Base-by-base conservation (phyloP, 2,113 vertebrate species). In the Neoarius graeffei region DNA sequence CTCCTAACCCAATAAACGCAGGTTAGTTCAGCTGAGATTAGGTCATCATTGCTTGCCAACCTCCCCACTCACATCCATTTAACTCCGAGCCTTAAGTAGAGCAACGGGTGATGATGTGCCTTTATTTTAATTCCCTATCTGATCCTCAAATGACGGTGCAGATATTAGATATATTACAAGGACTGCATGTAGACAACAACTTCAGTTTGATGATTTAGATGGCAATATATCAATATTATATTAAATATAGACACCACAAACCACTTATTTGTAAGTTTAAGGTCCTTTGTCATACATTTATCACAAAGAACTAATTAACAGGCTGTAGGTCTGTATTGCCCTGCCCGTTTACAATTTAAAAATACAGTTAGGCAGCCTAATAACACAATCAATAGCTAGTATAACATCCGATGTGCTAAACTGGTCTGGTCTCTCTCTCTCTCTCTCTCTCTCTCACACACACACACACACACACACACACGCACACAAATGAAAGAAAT, bases 1-100 rank as follows among this genome's bases (percentile, higher is more conserved):
- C 6, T 85, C 59, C 85, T 95, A 96, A 96, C 94, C 93, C 90
- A 95, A 96, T 96, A 95, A 95, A 86, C 81, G 81, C 86, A 85
- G 81, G 93, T 93, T 93, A 88, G 93, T 92, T 95, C 94, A 92
- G 92, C 94, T 93, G 94, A 93, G 94, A 96, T 95, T 94, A 94
- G 95, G 94, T 94, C 95, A 94, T 87, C 87, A 88, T 84, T 62
- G 57, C 19, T 87, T 93, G 87, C 88, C 82, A 73, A 91, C 91
- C 91, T 89, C 88, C 88, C 90, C 66, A 85, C 50, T 91, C 94
- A 91, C 93, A 91, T 94, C 93, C 90, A 93, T 95, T 95, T 93
- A 93, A 89, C 82, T 69, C 89, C 69, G 81, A 87, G 76, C 87
- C 87, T 91, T 93, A 94, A 95, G 92, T 94, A 93, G 88, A 88